Percentiles rank a stretch among this genome's conserved stretches.
These are phyloP conservation scores for Antheraea assamensis DNA, from an alignment of 2,888 invertebrate species.

Conservation along the genomic window DNA sequence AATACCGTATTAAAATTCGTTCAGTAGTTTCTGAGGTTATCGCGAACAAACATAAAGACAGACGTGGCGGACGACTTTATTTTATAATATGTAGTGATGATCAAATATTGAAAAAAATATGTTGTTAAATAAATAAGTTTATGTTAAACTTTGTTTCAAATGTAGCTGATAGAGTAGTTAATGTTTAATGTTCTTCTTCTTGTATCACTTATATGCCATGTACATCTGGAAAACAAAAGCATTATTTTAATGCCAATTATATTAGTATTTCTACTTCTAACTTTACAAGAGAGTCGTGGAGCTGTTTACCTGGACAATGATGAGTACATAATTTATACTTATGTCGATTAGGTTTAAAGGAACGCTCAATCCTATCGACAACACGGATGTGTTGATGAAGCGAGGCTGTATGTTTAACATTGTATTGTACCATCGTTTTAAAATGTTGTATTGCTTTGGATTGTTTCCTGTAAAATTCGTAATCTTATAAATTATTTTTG, in stretches of 20 bases:
- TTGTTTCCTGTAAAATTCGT: slow-evolving; percentile 41
- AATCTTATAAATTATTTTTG: not conserved
- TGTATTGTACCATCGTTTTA: slow-evolving; percentile 46
- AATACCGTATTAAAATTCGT: no score
- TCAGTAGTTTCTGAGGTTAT: no score
- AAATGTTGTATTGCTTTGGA: slow-evolving; percentile 31
- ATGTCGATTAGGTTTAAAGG: slow-evolving; percentile 55
- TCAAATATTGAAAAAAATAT: no score
- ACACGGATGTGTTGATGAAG: slow-evolving; percentile 48
- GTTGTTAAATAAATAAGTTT: no score
- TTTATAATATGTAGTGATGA: no score
- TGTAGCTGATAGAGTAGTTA: not conserved
- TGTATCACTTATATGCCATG: slow-evolving; percentile 44
- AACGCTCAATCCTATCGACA: slow-evolving; percentile 47
- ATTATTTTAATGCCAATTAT: not conserved
- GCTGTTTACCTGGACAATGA: slow-evolving; percentile 58
- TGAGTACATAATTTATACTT: slow-evolving; percentile 62
- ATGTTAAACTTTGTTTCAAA: not conserved
- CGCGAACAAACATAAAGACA: no score
- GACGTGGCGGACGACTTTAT: no score
- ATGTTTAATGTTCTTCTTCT: slow-evolving; percentile 10
- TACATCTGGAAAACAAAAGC: slow-evolving; percentile 45
- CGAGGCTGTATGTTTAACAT: slow-evolving; percentile 41
- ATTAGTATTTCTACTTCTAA: not conserved
- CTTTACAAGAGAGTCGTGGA: not conserved